Evolutionary conservation across 92 coral and sea anemone genomes (phyloP), one percentile per base, ranked within the genome.

Genomic region (Diadumene lineata): DNA sequence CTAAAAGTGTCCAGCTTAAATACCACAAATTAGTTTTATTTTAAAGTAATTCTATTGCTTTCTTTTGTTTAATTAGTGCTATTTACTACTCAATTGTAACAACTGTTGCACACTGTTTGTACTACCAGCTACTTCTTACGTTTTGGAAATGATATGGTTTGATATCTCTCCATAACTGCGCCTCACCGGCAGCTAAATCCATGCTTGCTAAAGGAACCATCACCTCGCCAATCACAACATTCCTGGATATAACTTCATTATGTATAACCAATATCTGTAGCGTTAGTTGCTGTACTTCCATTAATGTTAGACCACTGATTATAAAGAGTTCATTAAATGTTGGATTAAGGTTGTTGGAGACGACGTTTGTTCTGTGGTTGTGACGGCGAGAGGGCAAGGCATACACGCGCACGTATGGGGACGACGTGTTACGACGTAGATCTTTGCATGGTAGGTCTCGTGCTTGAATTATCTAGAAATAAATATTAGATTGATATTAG

Each of bases 351-450:
- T 79, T 92, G 77, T 85, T 94, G 56, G 87, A 81, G 60, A 92
- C 44, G 43, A 92, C 90, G 61, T 90, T 86, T 28, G 98, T 94
- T 50, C 96, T 67, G 78, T 94, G 97, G 80, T 94, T 94, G 73
- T 94, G 94, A 25, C 98, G 87, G 38, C 98, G 76, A 22, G 97
- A 83, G 28, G 98, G 98, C 43, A 94, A 88, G 56, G 97, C 98
- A 76, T 94, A 94, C 34, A 94, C 88, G 44, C 97, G 82, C 13
- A 92, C 80, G 75, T 84, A 94, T 0, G 98, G 92, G 28, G 97
- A 92, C 51, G 97, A 86, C 9, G 98, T 94, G 84, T 94, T 94
- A 83, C 92, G 89, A 38, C 98, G 91, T 23, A 94, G 87, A 64
- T 94, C 97, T 69, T 86, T 88, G 51, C 93, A 82, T 53, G 98